phyloP scores from a whole-genome alignment of 2,888 invertebrate species.

The Tetheella fluctuosa region DNA sequence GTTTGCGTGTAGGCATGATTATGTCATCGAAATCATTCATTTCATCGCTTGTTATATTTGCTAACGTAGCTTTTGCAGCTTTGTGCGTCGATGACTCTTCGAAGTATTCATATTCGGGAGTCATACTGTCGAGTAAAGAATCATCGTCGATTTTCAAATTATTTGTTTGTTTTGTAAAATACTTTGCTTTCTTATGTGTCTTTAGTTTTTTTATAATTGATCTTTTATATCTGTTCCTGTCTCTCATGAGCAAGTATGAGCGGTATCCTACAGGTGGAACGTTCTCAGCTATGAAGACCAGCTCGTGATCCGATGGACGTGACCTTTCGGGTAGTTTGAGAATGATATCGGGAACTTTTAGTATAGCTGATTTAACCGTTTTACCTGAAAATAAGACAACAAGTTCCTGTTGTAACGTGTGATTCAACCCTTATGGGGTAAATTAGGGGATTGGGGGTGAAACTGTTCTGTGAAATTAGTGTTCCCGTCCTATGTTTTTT shows the following conservation, averaged over 20 bases:
- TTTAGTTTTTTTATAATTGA: conserved; percentile 49
- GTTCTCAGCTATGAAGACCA: conserved; percentile 87
- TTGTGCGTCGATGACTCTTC: conserved; percentile 28
- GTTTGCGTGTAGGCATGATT: background rate
- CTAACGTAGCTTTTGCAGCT: conserved; percentile 10
- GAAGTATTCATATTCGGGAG: conserved; percentile 36
- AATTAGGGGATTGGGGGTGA: no score
- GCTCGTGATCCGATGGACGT: conserved; percentile 84
- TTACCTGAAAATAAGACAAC: conserved; percentile 61
- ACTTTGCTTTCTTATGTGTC: conserved; percentile 48
- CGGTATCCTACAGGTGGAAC: conserved; percentile 88
- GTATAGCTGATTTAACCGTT: conserved; percentile 83
- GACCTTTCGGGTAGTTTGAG: conserved; percentile 79
- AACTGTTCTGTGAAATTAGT: no score
- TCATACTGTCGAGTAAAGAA: conserved; percentile 25
- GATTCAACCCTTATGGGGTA: no score
- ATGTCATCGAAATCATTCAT: conserved; percentile 11
- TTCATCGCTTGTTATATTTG: conserved; percentile 10
- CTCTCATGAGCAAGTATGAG: conserved; percentile 81
- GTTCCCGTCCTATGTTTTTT: no score
- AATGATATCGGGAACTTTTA: conserved; percentile 85
- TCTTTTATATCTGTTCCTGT: conserved; percentile 26
- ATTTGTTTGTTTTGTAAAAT: conserved; percentile 43
- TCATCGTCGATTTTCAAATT: conserved; percentile 35
- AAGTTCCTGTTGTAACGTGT: no score